Conservation (phyloP, 2,113 vertebrate genomes). For the Periophthalmus modestus region DNA sequence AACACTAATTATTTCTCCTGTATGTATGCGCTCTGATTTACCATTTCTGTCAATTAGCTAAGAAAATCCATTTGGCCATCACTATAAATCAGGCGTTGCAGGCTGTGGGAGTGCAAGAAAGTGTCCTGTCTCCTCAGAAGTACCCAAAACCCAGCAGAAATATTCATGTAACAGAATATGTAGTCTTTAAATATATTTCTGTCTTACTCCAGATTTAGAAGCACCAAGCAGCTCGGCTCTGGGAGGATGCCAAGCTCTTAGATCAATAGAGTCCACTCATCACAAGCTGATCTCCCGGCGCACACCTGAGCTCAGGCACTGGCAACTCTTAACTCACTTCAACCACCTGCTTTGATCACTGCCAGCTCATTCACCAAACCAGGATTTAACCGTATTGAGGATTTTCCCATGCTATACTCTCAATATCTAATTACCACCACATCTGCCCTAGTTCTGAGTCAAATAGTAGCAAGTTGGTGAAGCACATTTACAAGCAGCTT, state of each 20-base stretch:
- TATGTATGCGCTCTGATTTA: conserved; percentile 41
- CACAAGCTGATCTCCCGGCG: conserved; percentile 49
- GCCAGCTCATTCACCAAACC: conserved; percentile 16
- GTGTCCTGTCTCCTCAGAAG: conserved; percentile 8
- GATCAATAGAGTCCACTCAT: conserved; percentile 46
- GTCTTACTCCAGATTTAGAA: conserved; percentile 24
- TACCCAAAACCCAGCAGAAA: background rate
- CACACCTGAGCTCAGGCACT: conserved; percentile 48
- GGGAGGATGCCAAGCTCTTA: conserved; percentile 17
- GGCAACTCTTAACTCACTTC: conserved; percentile 51
- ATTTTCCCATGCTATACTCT: conserved; percentile 1
- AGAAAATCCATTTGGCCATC: conserved; percentile 17
- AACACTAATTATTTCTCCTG: conserved; percentile 21
- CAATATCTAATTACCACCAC: conserved; percentile 11
- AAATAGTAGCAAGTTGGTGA: background rate
- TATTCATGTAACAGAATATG: conserved; percentile 1
- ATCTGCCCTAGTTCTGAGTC: conserved; percentile 5
- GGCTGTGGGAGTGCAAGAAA: background rate
- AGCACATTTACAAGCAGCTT: background rate
- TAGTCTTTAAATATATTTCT: conserved; percentile 36
- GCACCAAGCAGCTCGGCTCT: conserved; percentile 28
- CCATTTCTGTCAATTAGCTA: conserved; percentile 42
- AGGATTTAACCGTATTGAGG: background rate
- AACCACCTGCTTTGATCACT: conserved; percentile 29
- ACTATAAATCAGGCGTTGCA: conserved; percentile 9